Percentiles rank a stretch among this genome's conserved stretches.
phyloP scores from a whole-genome alignment of 2,113 vertebrate species.

The Ailuropoda melanoleuca region DNA sequence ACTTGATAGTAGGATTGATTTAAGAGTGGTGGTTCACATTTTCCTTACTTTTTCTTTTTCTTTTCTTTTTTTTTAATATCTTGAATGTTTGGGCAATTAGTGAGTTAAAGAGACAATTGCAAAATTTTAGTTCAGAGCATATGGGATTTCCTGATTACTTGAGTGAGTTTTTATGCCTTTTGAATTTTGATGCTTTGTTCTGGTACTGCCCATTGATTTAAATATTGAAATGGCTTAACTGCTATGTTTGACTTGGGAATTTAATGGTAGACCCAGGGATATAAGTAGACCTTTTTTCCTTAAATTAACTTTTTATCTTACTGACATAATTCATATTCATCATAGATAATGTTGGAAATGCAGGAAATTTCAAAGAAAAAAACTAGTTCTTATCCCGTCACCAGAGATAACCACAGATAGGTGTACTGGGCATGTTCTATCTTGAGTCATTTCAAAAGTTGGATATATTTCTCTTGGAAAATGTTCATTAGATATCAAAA shows the following conservation, averaged over 20 bases:
- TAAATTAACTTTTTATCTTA: conserved; percentile 37
- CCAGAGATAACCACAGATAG: neutral
- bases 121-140: conserved; percentile 64
- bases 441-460: conserved; percentile 25
- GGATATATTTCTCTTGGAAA: neutral
- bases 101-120: conserved; percentile 44
- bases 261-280: conserved; percentile 9
- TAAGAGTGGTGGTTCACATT: conserved; percentile 48
- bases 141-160: conserved; percentile 59
- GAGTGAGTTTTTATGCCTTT: conserved; percentile 55
- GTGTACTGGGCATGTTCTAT: neutral
- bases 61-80: conserved; percentile 21
- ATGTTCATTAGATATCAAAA: neutral
- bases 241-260: neutral
- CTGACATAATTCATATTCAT: neutral
- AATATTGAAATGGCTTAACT: conserved; percentile 60
- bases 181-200: conserved; percentile 59
- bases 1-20: conserved; percentile 68
- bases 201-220: conserved; percentile 1
- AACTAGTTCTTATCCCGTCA: neutral
- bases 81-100: conserved; percentile 62
- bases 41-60: conserved; percentile 27
- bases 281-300: neutral
- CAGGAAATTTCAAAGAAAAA: conserved; percentile 1
- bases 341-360: conserved; percentile 17